A percentile compares a stretch with the other conserved stretches of the same genome.
phyloP scores from a whole-genome alignment of 2,113 vertebrate genomes.

The Rana temporaria region DNA sequence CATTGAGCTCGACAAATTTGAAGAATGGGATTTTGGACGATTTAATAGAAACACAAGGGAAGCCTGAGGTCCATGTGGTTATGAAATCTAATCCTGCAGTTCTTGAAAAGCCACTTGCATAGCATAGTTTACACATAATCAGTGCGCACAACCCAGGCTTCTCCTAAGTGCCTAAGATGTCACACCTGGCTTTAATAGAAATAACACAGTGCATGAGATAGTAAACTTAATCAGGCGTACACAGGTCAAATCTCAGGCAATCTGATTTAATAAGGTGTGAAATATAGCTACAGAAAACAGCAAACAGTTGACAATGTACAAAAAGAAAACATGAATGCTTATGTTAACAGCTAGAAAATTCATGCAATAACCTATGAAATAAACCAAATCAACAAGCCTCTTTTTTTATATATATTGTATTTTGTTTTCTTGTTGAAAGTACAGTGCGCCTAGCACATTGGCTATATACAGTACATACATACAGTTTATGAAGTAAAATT shows the following conservation, averaged over 20 bases:
- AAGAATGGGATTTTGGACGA: conserved; percentile 45
- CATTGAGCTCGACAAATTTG: conserved; percentile 47
- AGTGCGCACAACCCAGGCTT: conserved; percentile 33
- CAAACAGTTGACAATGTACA: conserved; percentile 37
- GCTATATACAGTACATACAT: no score
- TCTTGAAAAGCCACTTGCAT: conserved; percentile 48
- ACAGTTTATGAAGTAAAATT: no score
- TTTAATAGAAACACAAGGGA: conserved; percentile 54
- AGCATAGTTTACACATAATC: conserved; percentile 56
- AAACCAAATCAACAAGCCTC: conserved; percentile 20
- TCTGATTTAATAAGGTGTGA: conserved; percentile 54
- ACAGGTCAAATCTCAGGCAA: conserved; percentile 54
- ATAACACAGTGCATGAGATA: conserved; percentile 51
- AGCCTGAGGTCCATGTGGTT: conserved; percentile 50
- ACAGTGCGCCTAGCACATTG: no score
- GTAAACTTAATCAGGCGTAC: conserved; percentile 51
- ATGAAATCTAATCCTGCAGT: conserved; percentile 50
- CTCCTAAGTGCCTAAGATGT: conserved; percentile 53
- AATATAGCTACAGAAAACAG: conserved; percentile 44
- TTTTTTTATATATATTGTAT: conserved; percentile 11
- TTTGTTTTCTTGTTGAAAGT: conserved; percentile 9
- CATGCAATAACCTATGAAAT: conserved; percentile 12
- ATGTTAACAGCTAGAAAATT: conserved; percentile 26
- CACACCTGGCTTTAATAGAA: conserved; percentile 57
- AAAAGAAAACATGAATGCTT: conserved; percentile 53